Evolutionary conservation across 2,888 invertebrate genomes (phyloP), one percentile per base, ranked within the genome.

Genomic region (Euphydryas editha): DNA sequence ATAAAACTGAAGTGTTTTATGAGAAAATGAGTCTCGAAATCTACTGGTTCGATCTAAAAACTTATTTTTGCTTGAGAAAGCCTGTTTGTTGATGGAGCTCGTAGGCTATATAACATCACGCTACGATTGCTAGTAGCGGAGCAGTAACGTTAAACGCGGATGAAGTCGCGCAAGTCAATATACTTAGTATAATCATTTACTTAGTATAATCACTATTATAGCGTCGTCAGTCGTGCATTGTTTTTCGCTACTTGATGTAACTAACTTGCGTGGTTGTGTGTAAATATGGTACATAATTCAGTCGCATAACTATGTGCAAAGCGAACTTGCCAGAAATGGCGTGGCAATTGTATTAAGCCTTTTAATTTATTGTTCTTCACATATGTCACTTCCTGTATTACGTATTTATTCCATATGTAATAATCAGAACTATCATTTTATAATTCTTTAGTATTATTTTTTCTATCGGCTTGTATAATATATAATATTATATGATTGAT

Each of bases 261-360:
- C 49, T 21, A 24, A 15, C 24, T 51, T 51, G 24, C 24, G 49
- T 51, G 24, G 42, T 44, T n/a, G 15, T 24, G 49, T 51, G 42
- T 51, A 51, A 21, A 51, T 44, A 24, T 24, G 24, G 49, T 21
- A 51, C n/a, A n/a, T n/a, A n/a, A n/a, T 21, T 11, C 49, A n/a
- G 21, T 51, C 49, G 24, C 49, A 47, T 47, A 51, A 24, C 49
- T 24, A 46, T 17, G 49, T 15, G 49, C 49, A 15, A 49, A 24
- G 49, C 49, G 21, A 51, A 51, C 0, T 51, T 24, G n/a, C 20
- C 49, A 51, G 21, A 51, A 24, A 51, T 51, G 49, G 49, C 24
- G 21, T 51, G 13, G 49, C 21, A 2, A 13, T 51, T 51, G 20
- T 20, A 47, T 20, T 21, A 20, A 47, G 18, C 20, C 11, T 18